phyloP scores from a whole-genome alignment of 1,140 invertebrate species.

The Magallana ariakensis region DNA sequence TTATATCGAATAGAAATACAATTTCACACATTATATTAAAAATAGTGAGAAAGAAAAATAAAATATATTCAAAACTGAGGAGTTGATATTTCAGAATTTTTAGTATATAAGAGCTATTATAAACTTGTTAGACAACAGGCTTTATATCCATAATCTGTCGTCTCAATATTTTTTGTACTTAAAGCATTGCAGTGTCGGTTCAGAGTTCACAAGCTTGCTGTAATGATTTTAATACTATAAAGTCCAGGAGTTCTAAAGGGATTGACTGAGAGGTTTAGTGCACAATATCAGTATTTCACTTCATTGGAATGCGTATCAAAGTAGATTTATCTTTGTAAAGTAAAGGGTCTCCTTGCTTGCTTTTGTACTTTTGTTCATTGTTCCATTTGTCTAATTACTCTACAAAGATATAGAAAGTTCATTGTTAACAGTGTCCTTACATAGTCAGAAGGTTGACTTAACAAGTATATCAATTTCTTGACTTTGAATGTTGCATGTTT shows the following conservation, averaged over 20 bases:
- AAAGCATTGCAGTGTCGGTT: neutral
- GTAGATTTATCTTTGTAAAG: neutral
- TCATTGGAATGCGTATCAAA: neutral
- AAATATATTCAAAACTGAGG: too few species aligned
- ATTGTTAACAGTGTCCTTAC: too few species aligned
- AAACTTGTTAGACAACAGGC: too few species aligned
- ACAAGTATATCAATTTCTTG: neutral
- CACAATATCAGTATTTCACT: neutral
- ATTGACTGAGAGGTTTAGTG: neutral
- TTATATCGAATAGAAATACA: too few species aligned
- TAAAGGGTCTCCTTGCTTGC: neutral
- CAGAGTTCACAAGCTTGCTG: neutral
- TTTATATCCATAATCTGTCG: neutral
- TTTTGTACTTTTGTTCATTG: neutral
- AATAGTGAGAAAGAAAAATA: too few species aligned
- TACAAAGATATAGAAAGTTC: too few species aligned
- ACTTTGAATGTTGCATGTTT: neutral
- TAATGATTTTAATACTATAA: slow-evolving; percentile 8
- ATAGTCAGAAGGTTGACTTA: too few species aligned
- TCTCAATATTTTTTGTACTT: slow-evolving; percentile 16
- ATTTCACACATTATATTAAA: too few species aligned
- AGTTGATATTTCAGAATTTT: too few species aligned
- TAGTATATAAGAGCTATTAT: too few species aligned
- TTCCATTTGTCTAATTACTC: too few species aligned
- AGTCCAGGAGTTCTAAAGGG: neutral